Base-by-base conservation (phyloP, 2,797 vertebrate genomes). In the Enteromius paludinosus region DNA sequence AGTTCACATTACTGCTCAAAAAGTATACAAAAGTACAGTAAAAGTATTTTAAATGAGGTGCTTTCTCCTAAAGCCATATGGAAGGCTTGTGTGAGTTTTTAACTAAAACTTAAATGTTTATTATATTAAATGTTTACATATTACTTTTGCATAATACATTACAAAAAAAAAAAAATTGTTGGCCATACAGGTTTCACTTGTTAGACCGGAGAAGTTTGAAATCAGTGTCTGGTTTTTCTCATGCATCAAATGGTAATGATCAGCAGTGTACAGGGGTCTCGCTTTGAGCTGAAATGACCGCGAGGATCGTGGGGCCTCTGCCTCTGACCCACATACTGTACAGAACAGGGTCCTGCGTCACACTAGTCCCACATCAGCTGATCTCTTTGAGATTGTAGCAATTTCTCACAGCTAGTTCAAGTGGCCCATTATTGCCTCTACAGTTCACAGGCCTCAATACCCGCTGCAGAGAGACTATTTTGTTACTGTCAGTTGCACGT, bases 291-390 rank as follows among this genome's bases (percentile, higher is more conserved):
- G 15, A 47, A 70, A 45, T 5, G 1, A 23, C 41, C 3, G 8
- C 18, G 28, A 35, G 69, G 54, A 68, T 52, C 68, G 79, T 10
- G 77, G 70, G 54, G 59, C 61, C 45, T 79, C 41, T 75, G 47
- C 69, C 70, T 75, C 61, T 84, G 83, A 75, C 70, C 78, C 77
- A 84, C 77, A 64, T 76, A 56, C 76, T 79, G 68, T 79, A 66
- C 18, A 43, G 81, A 49, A 33, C 62, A 54, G 49, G 30, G 30
- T 69, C 35, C 52, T 35, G 38, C 25, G 15, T 30, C 64, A 28
- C 68, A 30, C 69, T 73, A 41, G 61, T 78, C 23, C 47, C 3
- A 52, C 82, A 28, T 56, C 49, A 56, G 33, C 74, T 70, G 71
- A 78, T 79, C 56, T 47, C 43, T 78, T 52, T 69, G 23, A 69